Percentiles rank a stretch among this genome's conserved stretches.
Conservation (phyloP, 1,140 invertebrate species). For the Platorchestia sp. region DNA sequence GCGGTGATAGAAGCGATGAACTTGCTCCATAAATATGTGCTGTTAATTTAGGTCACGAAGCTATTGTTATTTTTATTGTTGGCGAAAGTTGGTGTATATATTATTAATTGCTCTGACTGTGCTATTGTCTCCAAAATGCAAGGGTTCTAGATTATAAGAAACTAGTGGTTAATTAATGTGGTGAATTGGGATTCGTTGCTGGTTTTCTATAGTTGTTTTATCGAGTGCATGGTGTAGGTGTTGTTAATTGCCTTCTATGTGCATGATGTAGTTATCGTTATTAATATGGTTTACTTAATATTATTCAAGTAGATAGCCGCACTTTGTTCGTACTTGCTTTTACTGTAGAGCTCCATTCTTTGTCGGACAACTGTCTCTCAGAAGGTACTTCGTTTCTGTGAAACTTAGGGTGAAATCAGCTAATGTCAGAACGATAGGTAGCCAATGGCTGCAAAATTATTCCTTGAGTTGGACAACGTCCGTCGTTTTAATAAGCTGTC, state of each 20-base stretch:
- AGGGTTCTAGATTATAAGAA: background rate
- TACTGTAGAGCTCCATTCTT: background rate
- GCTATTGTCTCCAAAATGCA: background rate
- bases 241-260: background rate
- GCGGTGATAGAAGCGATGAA: no score
- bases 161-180: background rate
- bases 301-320: background rate
- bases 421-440: background rate
- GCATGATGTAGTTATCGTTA: background rate
- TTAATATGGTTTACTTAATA: background rate
- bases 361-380: background rate
- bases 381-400: background rate
- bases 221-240: background rate
- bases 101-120: background rate
- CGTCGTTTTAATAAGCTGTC: background rate
- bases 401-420: background rate
- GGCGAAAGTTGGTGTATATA: background rate
- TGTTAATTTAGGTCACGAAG: no score
- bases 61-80: background rate
- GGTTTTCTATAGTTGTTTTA: background rate
- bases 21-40: no score
- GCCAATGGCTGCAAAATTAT: background rate
- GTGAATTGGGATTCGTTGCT: background rate
- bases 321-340: constrained; percentile 30
- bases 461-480: background rate